phyloP scores from a whole-genome alignment of 1,140 invertebrate genomes.

The Gerris buenoi region DNA sequence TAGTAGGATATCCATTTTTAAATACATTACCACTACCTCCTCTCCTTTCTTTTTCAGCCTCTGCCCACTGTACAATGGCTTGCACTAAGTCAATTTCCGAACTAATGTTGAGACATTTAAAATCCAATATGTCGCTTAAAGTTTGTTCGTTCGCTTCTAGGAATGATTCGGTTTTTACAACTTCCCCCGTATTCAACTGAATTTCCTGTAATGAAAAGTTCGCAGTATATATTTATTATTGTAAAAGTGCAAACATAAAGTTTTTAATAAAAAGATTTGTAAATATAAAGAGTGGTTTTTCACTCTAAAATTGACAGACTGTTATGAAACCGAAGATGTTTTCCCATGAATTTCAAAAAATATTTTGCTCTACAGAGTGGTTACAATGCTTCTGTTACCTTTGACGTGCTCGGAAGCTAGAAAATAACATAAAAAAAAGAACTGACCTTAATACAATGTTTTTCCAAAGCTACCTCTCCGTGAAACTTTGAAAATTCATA shows the following conservation, averaged over 20 bases:
- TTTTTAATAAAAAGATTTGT: too few relatives aligned
- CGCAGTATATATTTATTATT: too few relatives aligned
- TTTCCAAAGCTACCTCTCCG: constrained; percentile 60
- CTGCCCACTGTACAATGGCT: constrained; percentile 50
- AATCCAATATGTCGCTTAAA: constrained; percentile 53
- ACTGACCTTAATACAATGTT: constrained; percentile 55
- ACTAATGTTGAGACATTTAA: constrained; percentile 50
- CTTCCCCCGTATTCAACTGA: constrained; percentile 44
- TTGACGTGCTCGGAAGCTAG: too few relatives aligned
- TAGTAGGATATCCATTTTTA: too few relatives aligned
- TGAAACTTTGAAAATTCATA: constrained; percentile 74
- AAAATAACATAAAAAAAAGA: too few relatives aligned
- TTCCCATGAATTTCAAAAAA: too few relatives aligned
- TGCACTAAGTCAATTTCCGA: constrained; percentile 60
- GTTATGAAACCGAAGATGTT: too few relatives aligned
- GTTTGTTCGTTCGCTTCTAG: constrained; percentile 56
- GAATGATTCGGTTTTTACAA: constrained; percentile 55
- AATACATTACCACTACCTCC: constrained; percentile 13
- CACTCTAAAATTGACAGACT: too few relatives aligned
- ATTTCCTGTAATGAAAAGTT: constrained; percentile 14
- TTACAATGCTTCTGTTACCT: too few relatives aligned
- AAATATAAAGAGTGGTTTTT: too few relatives aligned
- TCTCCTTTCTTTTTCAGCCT: constrained; percentile 26
- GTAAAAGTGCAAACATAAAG: too few relatives aligned
- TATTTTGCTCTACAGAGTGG: too few relatives aligned